These are phyloP conservation scores for Suricata suricatta DNA, from an alignment of 2,113 vertebrate genomes.

Conservation along the genomic window DNA sequence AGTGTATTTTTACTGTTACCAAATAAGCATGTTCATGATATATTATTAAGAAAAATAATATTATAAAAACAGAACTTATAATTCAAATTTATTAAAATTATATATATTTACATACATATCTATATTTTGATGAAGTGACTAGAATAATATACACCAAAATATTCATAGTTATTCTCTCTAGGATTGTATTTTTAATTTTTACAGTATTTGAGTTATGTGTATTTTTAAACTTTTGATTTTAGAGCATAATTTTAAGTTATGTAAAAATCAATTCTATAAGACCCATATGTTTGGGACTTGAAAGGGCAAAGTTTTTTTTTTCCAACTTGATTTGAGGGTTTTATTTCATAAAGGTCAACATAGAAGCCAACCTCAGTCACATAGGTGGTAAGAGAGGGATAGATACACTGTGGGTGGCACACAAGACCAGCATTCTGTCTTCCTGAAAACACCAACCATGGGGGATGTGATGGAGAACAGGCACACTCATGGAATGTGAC, in stretches of 20 bases:
- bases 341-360: slow-evolving; percentile 14
- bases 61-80: not conserved
- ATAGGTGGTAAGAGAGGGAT: slow-evolving; percentile 56
- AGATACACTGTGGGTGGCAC: slow-evolving; percentile 72
- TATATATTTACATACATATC: slow-evolving; percentile 31
- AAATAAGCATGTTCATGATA: not conserved
- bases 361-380: not conserved
- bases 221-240: slow-evolving; percentile 13
- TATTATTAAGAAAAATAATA: not conserved
- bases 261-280: not conserved
- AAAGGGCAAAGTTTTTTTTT: no score
- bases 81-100: slow-evolving; percentile 35
- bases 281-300: no score
- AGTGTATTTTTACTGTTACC: not conserved
- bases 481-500: not conserved
- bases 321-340: slow-evolving; percentile 47
- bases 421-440: slow-evolving; percentile 70
- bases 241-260: not conserved
- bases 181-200: not conserved
- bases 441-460: slow-evolving; percentile 44
- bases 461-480: not conserved
- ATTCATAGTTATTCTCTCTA: not conserved
- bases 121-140: not conserved
- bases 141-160: not conserved
- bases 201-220: not conserved